Base-by-base conservation (phyloP, 2,113 vertebrate genomes). In the Rhinoderma darwinii region DNA sequence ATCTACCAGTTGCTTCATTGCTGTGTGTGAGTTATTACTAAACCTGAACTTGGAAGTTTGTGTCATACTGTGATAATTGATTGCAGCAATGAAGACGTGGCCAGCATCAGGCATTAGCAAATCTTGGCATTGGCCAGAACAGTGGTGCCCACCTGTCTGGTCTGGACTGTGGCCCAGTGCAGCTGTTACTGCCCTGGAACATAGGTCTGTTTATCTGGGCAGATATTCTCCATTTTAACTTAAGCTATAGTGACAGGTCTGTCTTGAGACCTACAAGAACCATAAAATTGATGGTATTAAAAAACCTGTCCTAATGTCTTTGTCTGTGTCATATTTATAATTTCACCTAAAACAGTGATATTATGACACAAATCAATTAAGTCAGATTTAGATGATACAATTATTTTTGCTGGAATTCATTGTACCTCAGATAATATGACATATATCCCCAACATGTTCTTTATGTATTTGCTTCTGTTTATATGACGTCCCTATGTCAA, bases 21-120 rank as follows among this genome's bases (percentile, higher is more conserved):
- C 30, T 78, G 10, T 47, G 22, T 86, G 84, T 2, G 32, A 85
- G 61, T 12, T 90, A 90, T 82, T 91, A 91, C 91, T 91, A 88
- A 86, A 63, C n/a, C 56, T 41, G 78, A 81, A 63, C 12, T 25
- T 30, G 32, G 54, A 70, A 22, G 51, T 61, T 11, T 79, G 18
- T 47, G 30, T 54, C 30, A 47, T 15, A n/a, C 68, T 61, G 72
- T 66, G 39, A 50, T 54, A 61, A 35, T 79, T 39, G 41, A 30
- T 61, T 75, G 32, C 20, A 37, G 30, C 37, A 6, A 3, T 47
- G 6, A 59, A 51, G 61, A 20, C 56, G 47, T 37, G 30, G 27
- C 30, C 54, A 68, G 56, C 47, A 74, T 80, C 12, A 44, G 18
- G 56, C 18, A 9, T 41, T 51, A 63, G 18, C 15, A 18, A 61